A percentile compares a stretch with the other conserved stretches of the same genome.
Conservation (phyloP, 2,113 vertebrate species). For the Pleuronectes platessa region DNA sequence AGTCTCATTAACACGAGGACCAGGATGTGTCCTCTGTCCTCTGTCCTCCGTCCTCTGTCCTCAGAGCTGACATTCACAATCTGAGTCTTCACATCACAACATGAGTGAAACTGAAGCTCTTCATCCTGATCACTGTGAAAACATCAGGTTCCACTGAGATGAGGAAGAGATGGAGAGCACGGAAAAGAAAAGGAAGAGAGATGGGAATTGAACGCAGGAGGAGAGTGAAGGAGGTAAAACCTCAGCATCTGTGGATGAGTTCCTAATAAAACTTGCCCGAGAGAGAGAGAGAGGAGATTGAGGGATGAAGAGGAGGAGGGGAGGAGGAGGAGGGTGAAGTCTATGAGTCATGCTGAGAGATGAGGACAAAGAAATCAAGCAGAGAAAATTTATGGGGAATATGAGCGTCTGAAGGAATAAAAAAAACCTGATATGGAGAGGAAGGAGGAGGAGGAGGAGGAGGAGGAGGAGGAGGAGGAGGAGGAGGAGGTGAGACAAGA, state of each 20-base stretch:
- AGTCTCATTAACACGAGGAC: too few species aligned
- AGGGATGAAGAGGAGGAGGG: not conserved
- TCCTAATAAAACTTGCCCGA: not conserved
- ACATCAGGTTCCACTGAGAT: too few species aligned
- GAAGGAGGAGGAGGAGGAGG: conserved; percentile 6
- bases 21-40: too few species aligned
- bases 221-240: not conserved
- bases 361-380: conserved; percentile 62
- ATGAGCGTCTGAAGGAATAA: conserved; percentile 43
- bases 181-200: not conserved
- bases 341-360: conserved; percentile 67
- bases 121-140: too few species aligned
- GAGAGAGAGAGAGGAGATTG: not conserved
- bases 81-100: too few species aligned
- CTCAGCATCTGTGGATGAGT: not conserved
- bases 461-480: conserved; percentile 1
- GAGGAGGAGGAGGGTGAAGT: conserved; percentile 19
- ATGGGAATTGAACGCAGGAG: conserved; percentile 2
- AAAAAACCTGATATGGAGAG: conserved; percentile 25
- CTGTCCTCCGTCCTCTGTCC: too few species aligned
- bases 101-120: too few species aligned
- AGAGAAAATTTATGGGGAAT: conserved; percentile 63
- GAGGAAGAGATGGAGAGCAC: too few species aligned
- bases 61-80: too few species aligned
- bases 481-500: conserved; percentile 20